Evolutionary conservation across 2,113 vertebrate species (phyloP).

Genomic region (Chamaetylas fuelleborni): DNA sequence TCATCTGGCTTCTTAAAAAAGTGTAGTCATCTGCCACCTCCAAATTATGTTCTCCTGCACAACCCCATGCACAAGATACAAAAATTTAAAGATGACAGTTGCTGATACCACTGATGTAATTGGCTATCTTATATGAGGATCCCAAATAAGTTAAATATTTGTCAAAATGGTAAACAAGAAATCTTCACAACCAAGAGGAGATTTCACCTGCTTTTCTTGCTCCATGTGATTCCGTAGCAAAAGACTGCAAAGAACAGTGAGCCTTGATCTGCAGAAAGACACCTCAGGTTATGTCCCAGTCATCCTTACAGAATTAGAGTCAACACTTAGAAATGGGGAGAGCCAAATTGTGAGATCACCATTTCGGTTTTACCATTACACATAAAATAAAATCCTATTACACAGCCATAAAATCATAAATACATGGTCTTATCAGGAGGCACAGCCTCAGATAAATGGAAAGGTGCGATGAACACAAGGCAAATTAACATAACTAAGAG

Average conservation of each 20-base stretch:
- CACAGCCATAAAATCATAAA: not conserved
- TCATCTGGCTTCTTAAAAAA: not conserved
- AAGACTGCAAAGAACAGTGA: not conserved
- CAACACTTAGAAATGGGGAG: not conserved
- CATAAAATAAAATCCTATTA: not conserved
- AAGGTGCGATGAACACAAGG: not conserved
- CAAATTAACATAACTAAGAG: not conserved
- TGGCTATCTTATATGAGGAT: not conserved
- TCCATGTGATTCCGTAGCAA: not conserved
- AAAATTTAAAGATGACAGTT: not conserved
- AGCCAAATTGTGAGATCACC: not conserved
- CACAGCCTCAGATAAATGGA: not conserved
- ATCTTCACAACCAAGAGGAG: not conserved
- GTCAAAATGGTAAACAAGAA: not conserved
- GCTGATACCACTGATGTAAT: not conserved
- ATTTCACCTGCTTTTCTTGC: not conserved
- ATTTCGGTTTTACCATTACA: not conserved
- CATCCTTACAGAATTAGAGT: not conserved
- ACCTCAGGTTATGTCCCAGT: not conserved
- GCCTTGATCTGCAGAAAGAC: not conserved
- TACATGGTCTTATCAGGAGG: not conserved
- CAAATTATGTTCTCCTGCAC: not conserved
- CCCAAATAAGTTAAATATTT: not conserved
- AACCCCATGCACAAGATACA: accelerated
- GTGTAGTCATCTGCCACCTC: not conserved